Base-by-base conservation (phyloP, 2,888 invertebrate genomes). In the Isotomurus palustris region DNA sequence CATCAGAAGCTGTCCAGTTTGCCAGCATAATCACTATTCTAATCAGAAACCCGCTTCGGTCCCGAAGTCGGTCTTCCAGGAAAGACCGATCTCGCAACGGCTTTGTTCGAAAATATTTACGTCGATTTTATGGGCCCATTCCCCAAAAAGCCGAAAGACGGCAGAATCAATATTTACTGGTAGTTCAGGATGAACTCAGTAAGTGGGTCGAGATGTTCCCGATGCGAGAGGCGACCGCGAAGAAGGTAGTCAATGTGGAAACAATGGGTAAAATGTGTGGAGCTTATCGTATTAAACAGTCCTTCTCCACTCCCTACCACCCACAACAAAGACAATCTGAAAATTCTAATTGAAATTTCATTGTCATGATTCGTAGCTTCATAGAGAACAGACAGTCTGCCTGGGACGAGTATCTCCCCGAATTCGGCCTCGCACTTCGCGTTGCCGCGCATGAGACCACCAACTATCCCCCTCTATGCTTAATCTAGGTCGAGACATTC, bases 141-240 rank as follows among this genome's bases (percentile, higher is more conserved):
- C 8, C 50, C 56, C 12, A 10, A 25, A 10, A 43, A 28, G n/a
- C n/a, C 22, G 29, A 22, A 19, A n/a, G n/a, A n/a, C 40, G 49
- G 10, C 43, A 56, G 22, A 49, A 67, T 44, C 25, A 56, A 25
- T 59, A 52, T 50, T 29, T 62, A 10, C 35, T 67, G 2, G 64
- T 64, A 14, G 56, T 60, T 6, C 25, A 58, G 21, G 62, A 63
- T 38, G 49, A 57, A 22, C 29, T 60, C 1, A 51, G 52, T 5
- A 60, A 55, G 45, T 64, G 66, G 64, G 50, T 55, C 1, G 67
- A 67, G 40, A 29, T 67, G 2, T 61, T 64, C 49, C 56, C 67
- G 0, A 40, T 67, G 29, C 19, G 28, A 19, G 29, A n/a, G 8
- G 58, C 62, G 12, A 67, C 58, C 2, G 58, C 67, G 1, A 32